Base-by-base conservation (phyloP, 2,888 invertebrate species). In the Amblyteles armatorius region DNA sequence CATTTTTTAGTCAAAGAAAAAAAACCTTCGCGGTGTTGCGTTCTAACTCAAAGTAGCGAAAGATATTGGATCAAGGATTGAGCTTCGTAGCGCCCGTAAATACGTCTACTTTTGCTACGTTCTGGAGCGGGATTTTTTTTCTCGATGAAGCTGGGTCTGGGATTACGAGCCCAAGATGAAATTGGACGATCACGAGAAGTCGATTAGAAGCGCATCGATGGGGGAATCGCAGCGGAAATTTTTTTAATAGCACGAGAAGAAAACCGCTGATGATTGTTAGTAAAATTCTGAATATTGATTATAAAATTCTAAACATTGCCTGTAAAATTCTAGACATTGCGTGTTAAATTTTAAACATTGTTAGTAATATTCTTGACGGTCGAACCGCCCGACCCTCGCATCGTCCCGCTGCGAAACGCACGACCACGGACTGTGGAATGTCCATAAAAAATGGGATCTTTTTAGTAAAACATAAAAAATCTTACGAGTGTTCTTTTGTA, bases 341-440 rank as follows among this genome's bases (percentile, higher is more conserved):
- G 2, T 9, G 11, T 2, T 1, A 40, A 9, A 40, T 40, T 40
- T 11, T 40, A 9, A 40, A 40, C 9, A 40, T 9, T 40, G 9
- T 9, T 40, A 5, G 40, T 9, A 40, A 40, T 1, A 40, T 11
- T 40, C 9, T 95, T 86, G 97, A 95, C 6, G 97, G 96, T 89
- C 95, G 96, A 84, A 95, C 95, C 40, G 94, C 94, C 63, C 94
- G 94, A 50, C 97, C 95, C 89, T 97, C 96, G 94, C 97, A 97
- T 85, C 96, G 95, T 87, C 94, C 95, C 65, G 95, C 94, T 72
- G 96, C 95, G 92, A 97, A 48, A 96, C 94, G 96, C 97, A 97
- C 7, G 97, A 96, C 97, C 97, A 97, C 76, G 96, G 96, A 80
- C 92, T 93, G 79, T 93, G 92, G 83, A 94, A 93, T 4, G 90